Percentiles rank a stretch among this genome's conserved stretches.
Conservation (phyloP, 1,140 invertebrate species). For the Drosophila setifemur region DNA sequence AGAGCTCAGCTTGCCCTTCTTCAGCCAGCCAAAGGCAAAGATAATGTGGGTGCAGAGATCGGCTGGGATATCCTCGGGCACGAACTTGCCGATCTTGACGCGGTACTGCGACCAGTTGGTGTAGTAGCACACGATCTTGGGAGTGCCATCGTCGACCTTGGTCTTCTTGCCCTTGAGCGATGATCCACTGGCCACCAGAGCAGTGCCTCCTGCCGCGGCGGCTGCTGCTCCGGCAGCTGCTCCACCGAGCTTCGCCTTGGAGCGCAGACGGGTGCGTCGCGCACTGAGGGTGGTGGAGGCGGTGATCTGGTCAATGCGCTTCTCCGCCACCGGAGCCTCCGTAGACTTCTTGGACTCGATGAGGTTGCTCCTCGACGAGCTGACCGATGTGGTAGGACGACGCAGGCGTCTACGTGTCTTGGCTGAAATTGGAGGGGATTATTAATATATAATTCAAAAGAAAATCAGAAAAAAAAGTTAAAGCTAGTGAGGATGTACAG, state of each 20-base stretch:
- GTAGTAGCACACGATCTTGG: slow-evolving; percentile 95
- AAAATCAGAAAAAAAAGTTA: no score
- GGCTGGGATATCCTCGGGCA: slow-evolving; percentile 97
- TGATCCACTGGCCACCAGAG: slow-evolving; percentile 84
- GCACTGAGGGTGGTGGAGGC: slow-evolving; percentile 83
- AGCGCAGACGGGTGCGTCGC: slow-evolving; percentile 87
- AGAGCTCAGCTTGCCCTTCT: slow-evolving; percentile 94
- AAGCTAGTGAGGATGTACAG: no score
- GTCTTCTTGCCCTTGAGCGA: slow-evolving; percentile 84
- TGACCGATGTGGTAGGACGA: slow-evolving; percentile 83
- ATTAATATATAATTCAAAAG: no score
- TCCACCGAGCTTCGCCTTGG: slow-evolving; percentile 84
- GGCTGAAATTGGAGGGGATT: slow-evolving; percentile 52
- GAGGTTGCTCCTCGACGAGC: slow-evolving; percentile 78
- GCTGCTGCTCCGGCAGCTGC: slow-evolving; percentile 84
- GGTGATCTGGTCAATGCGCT: slow-evolving; percentile 86
- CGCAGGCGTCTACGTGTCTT: slow-evolving; percentile 84
- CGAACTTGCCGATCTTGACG: slow-evolving; percentile 95
- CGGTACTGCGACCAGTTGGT: slow-evolving; percentile 99
- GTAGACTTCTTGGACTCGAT: slow-evolving; percentile 82
- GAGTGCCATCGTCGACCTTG: slow-evolving; percentile 86
- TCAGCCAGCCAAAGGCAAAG: slow-evolving; percentile 98
- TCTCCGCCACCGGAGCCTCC: slow-evolving; percentile 77
- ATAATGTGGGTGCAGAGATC: slow-evolving; percentile 98
- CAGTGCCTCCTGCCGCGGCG: slow-evolving; percentile 85